A percentile compares a stretch with the other conserved stretches of the same genome.
These are phyloP conservation scores for Caenorhabditis japonica DNA, from an alignment of 2,888 invertebrate genomes.

Conservation along the genomic window DNA sequence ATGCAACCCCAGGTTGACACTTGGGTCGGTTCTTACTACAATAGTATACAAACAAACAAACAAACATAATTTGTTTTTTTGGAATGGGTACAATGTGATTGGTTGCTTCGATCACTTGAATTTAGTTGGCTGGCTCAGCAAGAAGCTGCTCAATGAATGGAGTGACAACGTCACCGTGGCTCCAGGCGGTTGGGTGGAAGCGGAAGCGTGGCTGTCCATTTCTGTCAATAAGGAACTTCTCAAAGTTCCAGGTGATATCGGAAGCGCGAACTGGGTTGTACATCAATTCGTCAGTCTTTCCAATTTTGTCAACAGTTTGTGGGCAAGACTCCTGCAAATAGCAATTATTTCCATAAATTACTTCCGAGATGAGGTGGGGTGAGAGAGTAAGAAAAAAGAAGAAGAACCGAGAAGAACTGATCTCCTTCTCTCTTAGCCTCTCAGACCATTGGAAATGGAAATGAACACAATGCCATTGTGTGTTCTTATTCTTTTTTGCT, in stretches of 20 bases:
- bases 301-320: slow-evolving; percentile 75
- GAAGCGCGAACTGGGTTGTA: slow-evolving; percentile 74
- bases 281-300: slow-evolving; percentile 75
- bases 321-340: slow-evolving; percentile 75
- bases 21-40: slow-evolving; percentile 49
- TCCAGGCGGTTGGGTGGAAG: slow-evolving; percentile 77
- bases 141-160: slow-evolving; percentile 71
- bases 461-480: slow-evolving; percentile 44
- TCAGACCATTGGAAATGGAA: slow-evolving; percentile 6
- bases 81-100: slow-evolving; percentile 26
- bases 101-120: not conserved
- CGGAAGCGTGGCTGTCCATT: slow-evolving; percentile 76
- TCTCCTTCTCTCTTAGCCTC: too few species aligned
- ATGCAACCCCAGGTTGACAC: slow-evolving; percentile 45
- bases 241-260: slow-evolving; percentile 77
- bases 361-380: too few species aligned
- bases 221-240: slow-evolving; percentile 76
- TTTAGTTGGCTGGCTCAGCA: slow-evolving; percentile 56
- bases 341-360: too few species aligned
- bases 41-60: slow-evolving; percentile 43
- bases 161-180: slow-evolving; percentile 74
- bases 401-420: slow-evolving; percentile 13
- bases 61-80: too few species aligned
- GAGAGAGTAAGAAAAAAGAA: not conserved
- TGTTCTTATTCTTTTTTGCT: slow-evolving; percentile 23